Percentiles rank a stretch among this genome's conserved stretches.
Conservation (phyloP, 2,797 vertebrate species). For the Luscinia luscinia region DNA sequence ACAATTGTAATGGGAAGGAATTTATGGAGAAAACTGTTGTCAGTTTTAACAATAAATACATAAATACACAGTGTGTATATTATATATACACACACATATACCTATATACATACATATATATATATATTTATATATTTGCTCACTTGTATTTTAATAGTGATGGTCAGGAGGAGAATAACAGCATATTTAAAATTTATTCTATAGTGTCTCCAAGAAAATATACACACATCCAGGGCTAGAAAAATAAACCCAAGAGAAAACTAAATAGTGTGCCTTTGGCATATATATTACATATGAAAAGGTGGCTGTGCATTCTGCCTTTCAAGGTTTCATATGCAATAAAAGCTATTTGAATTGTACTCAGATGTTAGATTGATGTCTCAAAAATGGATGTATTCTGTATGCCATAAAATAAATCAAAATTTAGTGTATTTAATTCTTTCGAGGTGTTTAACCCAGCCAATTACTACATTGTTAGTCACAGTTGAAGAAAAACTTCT, state of each 20-base stretch:
- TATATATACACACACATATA: not conserved
- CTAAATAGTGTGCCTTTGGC: not conserved
- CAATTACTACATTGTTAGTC: not conserved
- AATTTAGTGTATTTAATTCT: not conserved
- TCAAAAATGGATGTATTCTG: not conserved
- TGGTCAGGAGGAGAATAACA: not conserved
- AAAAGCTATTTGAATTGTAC: not conserved
- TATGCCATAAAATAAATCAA: not conserved
- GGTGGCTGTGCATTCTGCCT: not conserved
- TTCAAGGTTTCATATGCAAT: not conserved
- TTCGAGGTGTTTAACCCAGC: not conserved
- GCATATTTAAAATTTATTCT: not conserved
- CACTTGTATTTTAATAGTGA: not conserved
- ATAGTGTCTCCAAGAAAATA: not conserved
- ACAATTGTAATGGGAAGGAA: not conserved
- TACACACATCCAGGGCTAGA: not conserved
- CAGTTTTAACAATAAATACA: not conserved
- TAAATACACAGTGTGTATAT: not conserved
- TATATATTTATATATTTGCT: not conserved
- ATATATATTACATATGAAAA: not conserved
- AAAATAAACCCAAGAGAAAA: not conserved
- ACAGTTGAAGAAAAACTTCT: not conserved
- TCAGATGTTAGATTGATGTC: not conserved
- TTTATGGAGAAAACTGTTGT: not conserved
- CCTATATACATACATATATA: not conserved